Conservation (phyloP, 2,888 invertebrate species). For the Apocheima hispidaria region DNA sequence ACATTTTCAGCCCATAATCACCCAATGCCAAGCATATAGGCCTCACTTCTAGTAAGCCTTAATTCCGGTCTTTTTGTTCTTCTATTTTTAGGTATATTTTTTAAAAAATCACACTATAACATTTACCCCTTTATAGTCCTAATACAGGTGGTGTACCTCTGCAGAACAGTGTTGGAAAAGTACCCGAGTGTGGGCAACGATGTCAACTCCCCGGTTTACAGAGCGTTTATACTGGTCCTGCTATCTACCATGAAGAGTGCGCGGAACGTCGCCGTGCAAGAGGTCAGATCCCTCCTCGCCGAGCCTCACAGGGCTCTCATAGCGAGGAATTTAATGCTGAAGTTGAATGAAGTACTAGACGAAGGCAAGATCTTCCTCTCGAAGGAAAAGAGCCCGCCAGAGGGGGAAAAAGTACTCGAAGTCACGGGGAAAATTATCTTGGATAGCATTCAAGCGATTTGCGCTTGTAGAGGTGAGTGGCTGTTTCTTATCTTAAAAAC, state of each 20-base stretch:
- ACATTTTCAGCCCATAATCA: too few relatives aligned
- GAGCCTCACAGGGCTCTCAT: constrained; percentile 87
- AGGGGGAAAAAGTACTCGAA: constrained; percentile 69
- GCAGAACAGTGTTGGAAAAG: constrained; percentile 89
- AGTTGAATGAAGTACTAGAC: constrained; percentile 89
- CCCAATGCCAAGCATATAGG: too few relatives aligned
- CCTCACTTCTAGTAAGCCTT: too few relatives aligned
- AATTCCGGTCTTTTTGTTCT: too few relatives aligned
- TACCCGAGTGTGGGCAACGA: constrained; percentile 89
- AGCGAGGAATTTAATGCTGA: constrained; percentile 87
- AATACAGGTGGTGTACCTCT: constrained; percentile 90
- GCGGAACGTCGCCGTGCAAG: constrained; percentile 87
- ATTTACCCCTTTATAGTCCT: constrained; percentile 84
- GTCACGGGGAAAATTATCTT: constrained; percentile 85
- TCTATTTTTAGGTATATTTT: constrained; percentile 10
- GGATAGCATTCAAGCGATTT: constrained; percentile 83
- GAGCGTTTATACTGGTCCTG: constrained; percentile 89
- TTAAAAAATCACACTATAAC: constrained; percentile 64
- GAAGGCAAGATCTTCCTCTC: constrained; percentile 81
- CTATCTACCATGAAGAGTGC: constrained; percentile 88
- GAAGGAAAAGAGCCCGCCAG: constrained; percentile 72
- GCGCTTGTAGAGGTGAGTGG: constrained; percentile 76
- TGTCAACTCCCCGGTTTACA: constrained; percentile 88
- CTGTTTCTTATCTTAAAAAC: not conserved
- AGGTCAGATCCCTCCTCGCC: constrained; percentile 87